Conservation (phyloP, 2,113 vertebrate genomes). For the Phyllopteryx taeniolatus region DNA sequence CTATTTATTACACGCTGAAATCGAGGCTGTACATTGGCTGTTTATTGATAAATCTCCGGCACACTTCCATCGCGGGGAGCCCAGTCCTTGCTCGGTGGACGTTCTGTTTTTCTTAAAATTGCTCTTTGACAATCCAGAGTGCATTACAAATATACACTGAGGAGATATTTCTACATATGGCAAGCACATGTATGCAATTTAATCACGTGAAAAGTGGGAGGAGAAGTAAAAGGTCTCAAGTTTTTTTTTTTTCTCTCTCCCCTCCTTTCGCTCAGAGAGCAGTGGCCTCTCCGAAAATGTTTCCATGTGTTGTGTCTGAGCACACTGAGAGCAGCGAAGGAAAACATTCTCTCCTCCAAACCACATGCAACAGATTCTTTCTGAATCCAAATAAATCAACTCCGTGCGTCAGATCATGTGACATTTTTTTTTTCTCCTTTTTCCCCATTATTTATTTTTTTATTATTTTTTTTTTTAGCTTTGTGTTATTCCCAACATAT, state of each 20-base stretch:
- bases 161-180: conserved; percentile 57
- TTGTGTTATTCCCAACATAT: conserved; percentile 72
- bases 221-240: conserved; percentile 68
- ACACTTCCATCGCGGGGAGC: conserved; percentile 13
- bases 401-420: conserved; percentile 70
- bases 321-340: conserved; percentile 60
- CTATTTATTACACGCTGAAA: conserved; percentile 66
- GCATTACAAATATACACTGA: conserved; percentile 49
- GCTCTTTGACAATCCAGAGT: conserved; percentile 11
- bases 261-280: conserved; percentile 48
- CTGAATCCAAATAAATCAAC: conserved; percentile 74
- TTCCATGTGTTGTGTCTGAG: conserved; percentile 75
- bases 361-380: conserved; percentile 74
- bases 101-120: conserved; percentile 23
- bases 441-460: no score
- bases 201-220: conserved; percentile 58
- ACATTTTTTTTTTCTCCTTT: conserved; percentile 46
- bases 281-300: conserved; percentile 70
- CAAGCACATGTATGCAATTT: conserved; percentile 66
- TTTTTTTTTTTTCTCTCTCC: conserved; percentile 41
- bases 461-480: conserved; percentile 50
- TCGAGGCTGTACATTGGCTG: conserved; percentile 59
- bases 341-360: conserved; percentile 71
- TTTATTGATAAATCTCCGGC: conserved; percentile 49
- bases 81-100: conserved; percentile 7